Evolutionary conservation across 2,888 invertebrate genomes (phyloP), one percentile per base, ranked within the genome.

Genomic region (Colostygia pectinataria): DNA sequence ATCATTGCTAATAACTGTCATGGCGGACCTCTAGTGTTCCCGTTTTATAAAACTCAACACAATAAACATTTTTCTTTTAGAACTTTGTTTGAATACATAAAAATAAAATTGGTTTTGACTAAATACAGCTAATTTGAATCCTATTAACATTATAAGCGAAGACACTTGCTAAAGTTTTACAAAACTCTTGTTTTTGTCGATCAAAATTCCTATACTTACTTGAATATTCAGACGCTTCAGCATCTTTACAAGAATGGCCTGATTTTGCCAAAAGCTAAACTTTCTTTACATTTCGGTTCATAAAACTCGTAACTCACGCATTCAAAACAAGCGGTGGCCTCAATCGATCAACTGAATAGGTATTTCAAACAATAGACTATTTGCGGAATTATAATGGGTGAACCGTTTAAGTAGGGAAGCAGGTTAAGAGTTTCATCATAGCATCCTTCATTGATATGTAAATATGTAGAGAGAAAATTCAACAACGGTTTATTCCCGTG

Each of bases 331-430:
- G 36, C 38, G 37, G 24, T 44, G 50, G 42, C 54, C 53, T 39
- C 59, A 42, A 56, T 56, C 52, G 52, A 59, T 57, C 57, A 56
- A 39, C 45, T 54, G 57, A 57, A 59, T 59, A 47, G 48, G 52
- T 50, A 53, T 51, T 53, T 33, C 45, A 59, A 59, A 59, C 59
- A 59, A 59, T 46, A 42, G 50, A 38, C 44, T 56, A 54, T 57
- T 57, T 47, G 50, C 23, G 45, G 50, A 43, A 23, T 45, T 45
- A 51, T 54, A 49, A 56, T 39, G 41, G 29, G 8, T 9, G 31
- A 40, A 28, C 31, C 29, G 52, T 53, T 53, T 56, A 50, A 48
- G 31, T 43, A 32, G 50, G 46, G 42, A 48, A 51, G 14, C 38
- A 43, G 55, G 57, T 47, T 53, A 53, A 36, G 40, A 23, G 31